These are phyloP conservation scores for Cyclura pinguis DNA, from an alignment of 2,797 vertebrate species.

Conservation along the genomic window DNA sequence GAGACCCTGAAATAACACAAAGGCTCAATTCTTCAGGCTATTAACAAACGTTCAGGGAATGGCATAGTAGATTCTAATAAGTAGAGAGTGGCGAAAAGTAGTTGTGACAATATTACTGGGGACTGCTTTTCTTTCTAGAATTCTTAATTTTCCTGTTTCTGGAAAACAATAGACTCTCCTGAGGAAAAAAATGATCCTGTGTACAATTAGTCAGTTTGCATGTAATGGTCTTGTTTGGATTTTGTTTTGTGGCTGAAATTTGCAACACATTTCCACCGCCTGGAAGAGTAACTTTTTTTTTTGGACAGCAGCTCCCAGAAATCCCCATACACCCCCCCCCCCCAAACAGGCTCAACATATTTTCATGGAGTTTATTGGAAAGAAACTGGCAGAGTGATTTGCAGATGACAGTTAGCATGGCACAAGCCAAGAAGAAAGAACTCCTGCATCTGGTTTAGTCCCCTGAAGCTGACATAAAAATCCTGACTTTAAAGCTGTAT, in stretches of 20 bases:
- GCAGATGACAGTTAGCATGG: conserved; percentile 6
- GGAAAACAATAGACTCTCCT: background rate
- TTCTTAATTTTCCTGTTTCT: conserved; percentile 16
- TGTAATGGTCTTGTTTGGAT: background rate
- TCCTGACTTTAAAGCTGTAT: background rate
- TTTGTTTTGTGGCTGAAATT: background rate
- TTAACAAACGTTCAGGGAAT: conserved; percentile 14
- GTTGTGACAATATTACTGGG: conserved; percentile 24
- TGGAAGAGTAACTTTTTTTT: too few species aligned
- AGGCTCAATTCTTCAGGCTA: background rate
- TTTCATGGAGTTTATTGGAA: conserved; percentile 17
- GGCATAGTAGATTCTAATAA: conserved; percentile 13
- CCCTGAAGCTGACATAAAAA: conserved; percentile 3
- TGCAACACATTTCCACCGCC: background rate
- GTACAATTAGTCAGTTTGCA: background rate
- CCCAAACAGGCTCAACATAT: background rate
- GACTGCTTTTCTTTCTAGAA: conserved; percentile 32
- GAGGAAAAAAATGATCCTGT: background rate
- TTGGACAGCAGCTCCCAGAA: too few species aligned
- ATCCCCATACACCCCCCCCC: too few species aligned
- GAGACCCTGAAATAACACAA: conserved; percentile 19
- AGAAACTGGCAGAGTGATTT: conserved; percentile 6
- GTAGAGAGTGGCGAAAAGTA: conserved; percentile 23
- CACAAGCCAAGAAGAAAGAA: conserved; percentile 42
- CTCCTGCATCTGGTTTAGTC: conserved; percentile 38